These are phyloP conservation scores for Tiphia femorata DNA, from an alignment of 2,888 invertebrate species.

Conservation along the genomic window DNA sequence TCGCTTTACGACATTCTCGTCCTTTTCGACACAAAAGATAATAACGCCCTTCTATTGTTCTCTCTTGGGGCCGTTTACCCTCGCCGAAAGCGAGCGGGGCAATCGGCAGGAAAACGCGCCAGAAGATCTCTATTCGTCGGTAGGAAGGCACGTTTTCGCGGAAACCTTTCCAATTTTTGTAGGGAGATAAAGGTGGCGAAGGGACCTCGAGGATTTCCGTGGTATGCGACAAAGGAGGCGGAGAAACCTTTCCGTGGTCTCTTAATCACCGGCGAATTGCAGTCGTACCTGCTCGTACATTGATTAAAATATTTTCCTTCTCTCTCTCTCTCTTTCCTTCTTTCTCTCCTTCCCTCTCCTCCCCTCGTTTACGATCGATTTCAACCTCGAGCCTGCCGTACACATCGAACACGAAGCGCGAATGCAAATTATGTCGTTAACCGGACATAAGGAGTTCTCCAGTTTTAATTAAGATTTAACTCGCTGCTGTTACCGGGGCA, in stretches of 20 bases:
- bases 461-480: too few species aligned
- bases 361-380: neutral
- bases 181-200: slow-evolving; percentile 7
- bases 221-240: too few species aligned
- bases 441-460: too few species aligned
- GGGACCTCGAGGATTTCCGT: neutral
- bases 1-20: slow-evolving; percentile 39
- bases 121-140: neutral
- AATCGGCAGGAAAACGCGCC: too few species aligned
- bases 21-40: slow-evolving; percentile 23
- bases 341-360: neutral
- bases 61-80: neutral
- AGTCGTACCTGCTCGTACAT: neutral
- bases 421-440: too few species aligned
- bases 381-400: too few species aligned
- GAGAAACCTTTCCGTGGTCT: too few species aligned
- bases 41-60: slow-evolving; percentile 9
- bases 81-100: too few species aligned
- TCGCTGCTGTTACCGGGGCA: too few species aligned
- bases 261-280: neutral
- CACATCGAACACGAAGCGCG: too few species aligned
- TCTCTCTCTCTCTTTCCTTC: neutral
- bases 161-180: slow-evolving; percentile 11
- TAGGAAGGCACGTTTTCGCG: slow-evolving; percentile 8
- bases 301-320: neutral